Conservation (phyloP, 2,888 invertebrate genomes). For the Trissolcus brochymenae region DNA sequence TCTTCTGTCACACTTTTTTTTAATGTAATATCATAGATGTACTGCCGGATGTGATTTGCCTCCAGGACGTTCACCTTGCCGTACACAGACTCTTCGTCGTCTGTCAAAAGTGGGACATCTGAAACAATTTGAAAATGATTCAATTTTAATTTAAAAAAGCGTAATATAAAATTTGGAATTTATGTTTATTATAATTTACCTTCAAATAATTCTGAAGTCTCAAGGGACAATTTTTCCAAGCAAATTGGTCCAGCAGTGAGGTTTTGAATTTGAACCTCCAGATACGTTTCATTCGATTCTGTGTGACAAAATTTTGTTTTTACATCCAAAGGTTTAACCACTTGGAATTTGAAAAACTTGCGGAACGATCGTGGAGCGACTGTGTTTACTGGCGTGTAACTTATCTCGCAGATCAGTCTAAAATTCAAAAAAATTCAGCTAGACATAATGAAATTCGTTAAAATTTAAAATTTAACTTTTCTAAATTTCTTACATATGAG, state of each 20-base stretch:
- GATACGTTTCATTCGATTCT: slow-evolving; percentile 85
- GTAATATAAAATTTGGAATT: too few species aligned
- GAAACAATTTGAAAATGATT: slow-evolving; percentile 52
- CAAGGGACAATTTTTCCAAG: slow-evolving; percentile 94
- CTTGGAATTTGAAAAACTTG: slow-evolving; percentile 99
- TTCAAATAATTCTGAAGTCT: slow-evolving; percentile 93
- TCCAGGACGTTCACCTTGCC: slow-evolving; percentile 89
- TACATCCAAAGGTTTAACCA: slow-evolving; percentile 97
- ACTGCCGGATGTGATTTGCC: slow-evolving; percentile 94
- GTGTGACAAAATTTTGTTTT: slow-evolving; percentile 99
- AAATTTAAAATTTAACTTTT: not conserved
- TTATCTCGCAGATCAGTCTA: slow-evolving; percentile 96
- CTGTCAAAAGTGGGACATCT: slow-evolving; percentile 85
- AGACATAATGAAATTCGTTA: not conserved
- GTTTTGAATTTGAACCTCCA: slow-evolving; percentile 92
- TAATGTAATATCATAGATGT: slow-evolving; percentile 93
- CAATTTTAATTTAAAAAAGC: too few species aligned
- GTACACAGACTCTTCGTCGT: slow-evolving; percentile 84
- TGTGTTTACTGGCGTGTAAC: slow-evolving; percentile 84
- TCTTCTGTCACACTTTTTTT: slow-evolving; percentile 86
- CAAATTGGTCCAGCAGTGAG: slow-evolving; percentile 95
- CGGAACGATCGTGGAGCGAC: slow-evolving; percentile 89
- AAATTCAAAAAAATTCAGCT: slow-evolving; percentile 55
- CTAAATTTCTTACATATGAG: slow-evolving; percentile 87
- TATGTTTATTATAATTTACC: too few species aligned